Percentiles rank a stretch among this genome's conserved stretches.
Conservation (phyloP, 2,113 vertebrate species). For the Hippocampus abdominalis region DNA sequence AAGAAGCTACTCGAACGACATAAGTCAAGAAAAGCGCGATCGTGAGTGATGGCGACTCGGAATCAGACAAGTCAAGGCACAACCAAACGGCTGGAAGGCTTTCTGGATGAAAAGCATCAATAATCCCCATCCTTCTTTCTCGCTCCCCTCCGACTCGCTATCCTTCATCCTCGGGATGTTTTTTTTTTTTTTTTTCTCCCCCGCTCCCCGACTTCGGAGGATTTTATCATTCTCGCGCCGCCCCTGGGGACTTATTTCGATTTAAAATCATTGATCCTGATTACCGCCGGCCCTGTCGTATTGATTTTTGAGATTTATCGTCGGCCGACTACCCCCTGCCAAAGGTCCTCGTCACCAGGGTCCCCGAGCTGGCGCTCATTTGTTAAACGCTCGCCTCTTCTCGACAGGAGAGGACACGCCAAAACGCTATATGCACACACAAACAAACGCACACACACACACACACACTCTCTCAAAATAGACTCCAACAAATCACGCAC, state of each 20-base stretch:
- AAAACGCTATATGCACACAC: conserved; percentile 18
- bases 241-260: conserved; percentile 62
- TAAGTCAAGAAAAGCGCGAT: conserved; percentile 8
- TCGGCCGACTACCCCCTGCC: conserved; percentile 44
- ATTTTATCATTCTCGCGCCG: conserved; percentile 49
- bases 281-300: conserved; percentile 69
- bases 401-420: conserved; percentile 45
- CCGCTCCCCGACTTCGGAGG: conserved; percentile 35
- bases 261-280: conserved; percentile 75
- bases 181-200: conserved; percentile 31
- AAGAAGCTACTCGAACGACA: conserved; percentile 3
- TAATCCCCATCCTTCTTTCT: conserved; percentile 25
- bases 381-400: conserved; percentile 61
- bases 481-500: not conserved
- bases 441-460: conserved; percentile 4
- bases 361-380: conserved; percentile 62
- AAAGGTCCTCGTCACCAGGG: conserved; percentile 51
- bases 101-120: conserved; percentile 57
- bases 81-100: conserved; percentile 38
- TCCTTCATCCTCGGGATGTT: conserved; percentile 62
- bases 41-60: conserved; percentile 21
- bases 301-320: conserved; percentile 76
- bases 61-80: conserved; percentile 32
- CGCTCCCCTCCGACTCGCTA: conserved; percentile 22
- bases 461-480: conserved; percentile 1